These are phyloP conservation scores for Pyralis farinalis DNA, from an alignment of 2,888 invertebrate genomes.

Conservation along the genomic window DNA sequence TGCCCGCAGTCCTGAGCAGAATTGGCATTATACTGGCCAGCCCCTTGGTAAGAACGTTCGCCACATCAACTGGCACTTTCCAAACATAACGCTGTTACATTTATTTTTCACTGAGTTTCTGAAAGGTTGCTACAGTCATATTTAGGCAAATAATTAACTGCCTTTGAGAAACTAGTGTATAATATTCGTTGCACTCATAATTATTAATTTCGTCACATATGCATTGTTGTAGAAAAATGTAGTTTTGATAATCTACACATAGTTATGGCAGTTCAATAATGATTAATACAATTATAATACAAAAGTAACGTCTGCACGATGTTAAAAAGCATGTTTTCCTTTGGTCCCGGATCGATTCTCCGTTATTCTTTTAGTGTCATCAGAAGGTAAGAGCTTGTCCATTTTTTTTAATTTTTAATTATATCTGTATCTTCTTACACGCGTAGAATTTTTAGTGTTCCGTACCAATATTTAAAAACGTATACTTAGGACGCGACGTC, in stretches of 20 bases:
- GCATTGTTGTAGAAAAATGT: neutral
- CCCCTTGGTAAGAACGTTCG: conserved; percentile 92
- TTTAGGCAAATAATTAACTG: neutral
- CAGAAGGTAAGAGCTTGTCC: too few relatives aligned
- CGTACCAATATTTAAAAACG: too few relatives aligned
- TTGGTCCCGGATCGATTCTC: too few relatives aligned
- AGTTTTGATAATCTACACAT: neutral
- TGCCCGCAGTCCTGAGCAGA: conserved; percentile 97
- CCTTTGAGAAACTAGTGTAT: conserved; percentile 1
- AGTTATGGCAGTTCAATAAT: neutral
- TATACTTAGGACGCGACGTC: too few relatives aligned
- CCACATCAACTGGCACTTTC: conserved; percentile 75
- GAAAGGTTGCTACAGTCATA: neutral
- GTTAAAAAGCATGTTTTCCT: neutral
- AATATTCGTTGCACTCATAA: conserved; percentile 1
- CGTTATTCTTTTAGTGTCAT: too few relatives aligned
- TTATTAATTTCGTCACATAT: neutral
- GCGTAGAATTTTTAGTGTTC: too few relatives aligned
- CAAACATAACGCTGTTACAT: conserved; percentile 59
- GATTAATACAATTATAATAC: neutral
- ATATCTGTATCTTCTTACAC: too few relatives aligned
- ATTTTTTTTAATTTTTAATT: too few relatives aligned
- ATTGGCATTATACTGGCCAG: conserved; percentile 98
- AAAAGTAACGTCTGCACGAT: too few relatives aligned
- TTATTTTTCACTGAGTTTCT: conserved; percentile 33